These are phyloP conservation scores for Aphelocoma coerulescens DNA, from an alignment of 2,113 vertebrate species.

Conservation along the genomic window DNA sequence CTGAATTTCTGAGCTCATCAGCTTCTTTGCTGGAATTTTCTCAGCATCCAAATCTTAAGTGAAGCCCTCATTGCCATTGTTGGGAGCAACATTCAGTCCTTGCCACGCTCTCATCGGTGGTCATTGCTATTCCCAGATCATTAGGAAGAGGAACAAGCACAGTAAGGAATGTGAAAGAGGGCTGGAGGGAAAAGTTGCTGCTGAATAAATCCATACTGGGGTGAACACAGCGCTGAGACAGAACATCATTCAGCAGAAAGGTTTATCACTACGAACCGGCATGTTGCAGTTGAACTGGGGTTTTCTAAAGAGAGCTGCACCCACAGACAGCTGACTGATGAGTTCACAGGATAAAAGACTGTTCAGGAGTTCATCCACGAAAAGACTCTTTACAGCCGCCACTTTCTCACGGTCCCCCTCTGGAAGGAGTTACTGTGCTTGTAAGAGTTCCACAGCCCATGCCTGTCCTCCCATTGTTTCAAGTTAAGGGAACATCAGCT, in stretches of 20 bases:
- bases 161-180: neutral
- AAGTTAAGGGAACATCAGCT: conserved; percentile 54
- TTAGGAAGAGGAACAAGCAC: neutral
- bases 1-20: conserved; percentile 17
- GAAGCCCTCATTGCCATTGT: neutral
- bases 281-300: neutral
- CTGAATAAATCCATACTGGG: neutral
- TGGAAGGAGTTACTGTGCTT: conserved; percentile 38
- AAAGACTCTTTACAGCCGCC: conserved; percentile 57
- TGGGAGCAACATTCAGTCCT: neutral
- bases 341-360: conserved; percentile 62
- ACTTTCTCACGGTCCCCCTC: conserved; percentile 59
- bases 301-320: conserved; percentile 44
- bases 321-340: conserved; percentile 44
- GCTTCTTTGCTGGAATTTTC: neutral
- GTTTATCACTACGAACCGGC: neutral
- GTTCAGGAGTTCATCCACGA: conserved; percentile 31
- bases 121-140: neutral
- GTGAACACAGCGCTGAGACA: neutral
- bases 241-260: neutral
- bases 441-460: conserved; percentile 8
- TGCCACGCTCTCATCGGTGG: neutral
- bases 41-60: neutral
- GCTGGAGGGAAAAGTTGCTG: conserved; percentile 9
- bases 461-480: conserved; percentile 55